Base-by-base conservation (phyloP, 2,797 vertebrate species). In the Sylvilagus floridanus region DNA sequence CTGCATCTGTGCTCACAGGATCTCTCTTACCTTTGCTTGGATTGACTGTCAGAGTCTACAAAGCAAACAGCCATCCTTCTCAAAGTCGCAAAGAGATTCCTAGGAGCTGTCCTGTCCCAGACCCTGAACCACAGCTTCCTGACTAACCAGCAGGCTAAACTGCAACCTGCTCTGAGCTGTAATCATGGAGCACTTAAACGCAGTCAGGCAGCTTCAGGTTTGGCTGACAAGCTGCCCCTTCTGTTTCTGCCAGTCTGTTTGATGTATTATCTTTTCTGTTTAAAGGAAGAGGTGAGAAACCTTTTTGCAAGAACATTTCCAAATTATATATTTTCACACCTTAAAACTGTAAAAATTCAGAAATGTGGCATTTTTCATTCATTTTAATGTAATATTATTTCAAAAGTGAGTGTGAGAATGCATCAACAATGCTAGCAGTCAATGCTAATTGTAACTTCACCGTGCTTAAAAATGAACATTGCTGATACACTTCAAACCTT, bases 71-170 rank as follows among this genome's bases (percentile, higher is more conserved):
- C 11, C 1, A 24, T 13, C 4, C 4, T 68, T 68, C 3, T 17
- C 2, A 5, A 12, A 7, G n/a, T 62, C 66, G 13, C n/a, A 4
- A 1, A 11, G 5, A 4, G 6, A 12, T 26, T 66, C 4, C 4
- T 54, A 4, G 22, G 0, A 66, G 24, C 9, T 28, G 8, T 14
- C 30, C 5, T 50, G 37, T 4, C 24, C 28, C 12, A 24, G 37
- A 89, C 57, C 28, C 71, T 82, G 17, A 24, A 35, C 47, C 22
- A 47, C 50, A 35, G 28, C 4, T 57, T 66, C 21, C 35, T n/a
- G 13, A 1, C 4, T 16, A 35, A 0, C 6, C 1, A 2, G 4
- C 30, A 35, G 37, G 6, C 2, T 28, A 42, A 26, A 17, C 9
- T 37, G 21, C 4, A 30, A 12, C 13, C 9, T n/a, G 4, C n/a